Evolutionary conservation across 2,888 invertebrate genomes (phyloP), one percentile per base, ranked within the genome.

Genomic region (Drosophila kanekoi): DNA sequence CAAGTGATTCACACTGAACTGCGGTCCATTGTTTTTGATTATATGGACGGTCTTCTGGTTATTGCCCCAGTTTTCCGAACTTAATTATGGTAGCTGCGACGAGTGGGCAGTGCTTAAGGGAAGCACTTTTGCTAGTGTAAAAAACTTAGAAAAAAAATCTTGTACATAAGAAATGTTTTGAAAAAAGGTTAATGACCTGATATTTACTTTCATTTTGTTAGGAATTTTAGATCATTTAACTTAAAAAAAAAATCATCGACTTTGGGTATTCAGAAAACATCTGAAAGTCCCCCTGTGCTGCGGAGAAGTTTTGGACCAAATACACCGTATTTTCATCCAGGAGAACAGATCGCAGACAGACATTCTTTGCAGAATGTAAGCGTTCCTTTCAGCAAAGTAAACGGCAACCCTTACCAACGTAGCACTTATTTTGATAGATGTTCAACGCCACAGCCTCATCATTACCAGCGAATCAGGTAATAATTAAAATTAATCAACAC

Each of bases 371-470:
- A 92, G 69, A 86, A 91, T 72, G 81, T 92, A 35, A 81, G 81
- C 45, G 41, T 45, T 20, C 60, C 75, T n/a, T 68, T 37, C n/a
- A 82, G 68, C 47, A 81, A 76, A 37, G 77, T 79, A 28, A 86
- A 79, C 67, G 77, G 91, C n/a, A 90, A 86, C 49, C 90, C 92
- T 49, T 91, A 92, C 62, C 87, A 40, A 8, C 38, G 33, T 4
- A 51, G 66, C 8, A 18, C 14, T 2, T 18, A 49, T 49, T 66
- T 85, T 41, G 68, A 87, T n/a, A 77, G 94, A 38, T 94, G 94
- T 54, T 91, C 94, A 63, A 94, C 94, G 51, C 94, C 94, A 20
- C 93, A 94, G 65, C 94, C 94, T 45, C 93, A 93, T 37, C 93
- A 94, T 9, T 52, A 53, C 49, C 52, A 54, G 1, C 23, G 73